Evolutionary conservation across 1,140 invertebrate genomes (phyloP).

Genomic region (Samia ricini): DNA sequence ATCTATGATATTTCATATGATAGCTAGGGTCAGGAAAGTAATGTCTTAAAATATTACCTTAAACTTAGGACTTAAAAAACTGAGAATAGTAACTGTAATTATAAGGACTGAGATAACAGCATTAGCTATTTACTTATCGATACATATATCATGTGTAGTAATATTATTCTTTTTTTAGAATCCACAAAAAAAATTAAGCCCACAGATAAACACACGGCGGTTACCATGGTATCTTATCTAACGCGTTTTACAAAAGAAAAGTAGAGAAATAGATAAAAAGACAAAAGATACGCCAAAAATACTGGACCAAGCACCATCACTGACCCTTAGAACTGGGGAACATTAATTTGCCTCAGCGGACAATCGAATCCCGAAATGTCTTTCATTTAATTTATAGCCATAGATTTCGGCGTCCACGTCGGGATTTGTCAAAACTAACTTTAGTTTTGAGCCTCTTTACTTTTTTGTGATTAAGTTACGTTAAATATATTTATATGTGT

Average conservation of each 20-base stretch:
- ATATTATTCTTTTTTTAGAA: background rate
- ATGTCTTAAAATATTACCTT: too few relatives aligned
- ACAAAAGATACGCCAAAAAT: background rate
- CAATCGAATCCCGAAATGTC: background rate
- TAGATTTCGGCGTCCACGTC: background rate
- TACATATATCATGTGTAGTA: background rate
- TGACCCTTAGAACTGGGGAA: background rate
- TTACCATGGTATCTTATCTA: background rate
- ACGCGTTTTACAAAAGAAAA: background rate
- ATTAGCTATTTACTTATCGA: background rate
- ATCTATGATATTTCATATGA: too few relatives aligned
- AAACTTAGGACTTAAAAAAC: background rate
- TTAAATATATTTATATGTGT: too few relatives aligned
- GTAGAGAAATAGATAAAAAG: background rate
- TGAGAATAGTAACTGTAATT: background rate
- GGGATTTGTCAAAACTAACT: background rate
- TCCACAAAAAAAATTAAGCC: background rate
- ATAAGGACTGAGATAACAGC: background rate
- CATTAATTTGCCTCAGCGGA: background rate
- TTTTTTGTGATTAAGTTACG: background rate
- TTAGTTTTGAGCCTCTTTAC: background rate
- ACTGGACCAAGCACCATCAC: background rate
- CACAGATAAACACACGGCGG: background rate
- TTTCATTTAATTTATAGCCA: conserved; percentile 1
- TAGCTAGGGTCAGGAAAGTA: too few relatives aligned